Evolutionary conservation across 2,113 vertebrate species (phyloP).

Genomic region (Promerops cafer): DNA sequence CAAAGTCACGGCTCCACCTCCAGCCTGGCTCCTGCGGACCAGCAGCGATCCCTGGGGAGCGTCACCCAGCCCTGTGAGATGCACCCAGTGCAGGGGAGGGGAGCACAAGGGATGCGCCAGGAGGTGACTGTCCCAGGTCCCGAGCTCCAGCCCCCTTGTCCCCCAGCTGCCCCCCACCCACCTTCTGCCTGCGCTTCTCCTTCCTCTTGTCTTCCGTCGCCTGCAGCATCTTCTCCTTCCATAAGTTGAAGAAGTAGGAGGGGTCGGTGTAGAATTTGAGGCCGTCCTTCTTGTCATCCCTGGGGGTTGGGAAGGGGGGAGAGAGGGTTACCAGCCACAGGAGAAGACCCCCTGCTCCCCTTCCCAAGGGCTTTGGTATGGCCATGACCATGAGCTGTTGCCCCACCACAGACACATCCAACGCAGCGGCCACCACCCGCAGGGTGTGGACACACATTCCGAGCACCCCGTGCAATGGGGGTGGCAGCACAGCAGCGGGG

Average conservation of each 20-base stretch:
- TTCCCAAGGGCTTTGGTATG: rapidly evolving
- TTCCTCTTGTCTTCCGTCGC: constrained; percentile 92
- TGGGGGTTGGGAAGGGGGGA: neutral
- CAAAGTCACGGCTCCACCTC: neutral
- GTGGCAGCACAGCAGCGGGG: neutral
- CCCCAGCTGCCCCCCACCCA: neutral
- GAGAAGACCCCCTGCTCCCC: neutral
- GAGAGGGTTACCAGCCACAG: neutral
- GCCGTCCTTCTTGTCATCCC: constrained; percentile 90
- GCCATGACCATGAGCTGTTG: neutral
- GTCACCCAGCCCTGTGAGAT: rapidly evolving
- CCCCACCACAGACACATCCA: neutral
- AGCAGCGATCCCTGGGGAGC: neutral
- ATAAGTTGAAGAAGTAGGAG: constrained; percentile 92
- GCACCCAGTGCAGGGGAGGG: neutral
- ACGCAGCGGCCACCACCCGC: too few species aligned
- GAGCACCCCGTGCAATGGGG: rapidly evolving
- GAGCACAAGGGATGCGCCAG: neutral
- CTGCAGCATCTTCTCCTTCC: constrained; percentile 96
- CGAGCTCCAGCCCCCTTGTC: rapidly evolving
- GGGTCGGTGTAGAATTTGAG: constrained; percentile 92
- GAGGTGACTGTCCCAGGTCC: neutral
- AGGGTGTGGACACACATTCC: neutral
- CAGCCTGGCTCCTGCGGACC: rapidly evolving
- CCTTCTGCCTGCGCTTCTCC: constrained; percentile 91